Evolutionary conservation across 2,797 vertebrate species (phyloP).

Genomic region (Dipus sagitta): DNA sequence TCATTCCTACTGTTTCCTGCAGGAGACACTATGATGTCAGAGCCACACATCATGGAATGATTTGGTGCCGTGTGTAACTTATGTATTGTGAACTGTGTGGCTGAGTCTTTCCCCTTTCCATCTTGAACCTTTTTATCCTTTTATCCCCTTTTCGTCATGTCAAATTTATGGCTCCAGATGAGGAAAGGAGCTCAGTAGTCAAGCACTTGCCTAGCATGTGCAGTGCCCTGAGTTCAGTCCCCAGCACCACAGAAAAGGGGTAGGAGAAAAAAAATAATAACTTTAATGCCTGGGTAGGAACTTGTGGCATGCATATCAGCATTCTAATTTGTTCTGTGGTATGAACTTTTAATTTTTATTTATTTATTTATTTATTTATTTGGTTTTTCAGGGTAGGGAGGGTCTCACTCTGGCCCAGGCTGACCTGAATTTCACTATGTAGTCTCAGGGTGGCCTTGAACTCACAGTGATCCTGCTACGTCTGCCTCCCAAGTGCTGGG

Average conservation of each 20-base stretch:
- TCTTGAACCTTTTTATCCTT: background rate
- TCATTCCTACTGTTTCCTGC: background rate
- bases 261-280: background rate
- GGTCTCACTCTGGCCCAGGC: too few species aligned
- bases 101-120: constrained; percentile 16
- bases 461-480: too few species aligned
- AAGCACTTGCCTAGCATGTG: background rate
- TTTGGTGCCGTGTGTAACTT: background rate
- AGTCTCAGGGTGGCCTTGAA: too few species aligned
- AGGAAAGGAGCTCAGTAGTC: too few species aligned
- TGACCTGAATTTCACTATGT: too few species aligned
- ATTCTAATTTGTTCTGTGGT: constrained; percentile 26
- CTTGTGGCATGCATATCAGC: background rate
- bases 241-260: background rate
- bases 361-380: too few species aligned
- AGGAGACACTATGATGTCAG: background rate
- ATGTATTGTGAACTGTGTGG: background rate
- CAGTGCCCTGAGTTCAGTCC: background rate
- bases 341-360: too few species aligned
- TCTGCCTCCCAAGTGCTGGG: too few species aligned
- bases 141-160: background rate
- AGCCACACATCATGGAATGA: constrained; percentile 32
- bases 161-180: background rate
- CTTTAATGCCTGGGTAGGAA: background rate
- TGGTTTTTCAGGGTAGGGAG: too few species aligned